These are phyloP conservation scores for Lucifuga dentata DNA, from an alignment of 2,113 vertebrate species.

Conservation along the genomic window DNA sequence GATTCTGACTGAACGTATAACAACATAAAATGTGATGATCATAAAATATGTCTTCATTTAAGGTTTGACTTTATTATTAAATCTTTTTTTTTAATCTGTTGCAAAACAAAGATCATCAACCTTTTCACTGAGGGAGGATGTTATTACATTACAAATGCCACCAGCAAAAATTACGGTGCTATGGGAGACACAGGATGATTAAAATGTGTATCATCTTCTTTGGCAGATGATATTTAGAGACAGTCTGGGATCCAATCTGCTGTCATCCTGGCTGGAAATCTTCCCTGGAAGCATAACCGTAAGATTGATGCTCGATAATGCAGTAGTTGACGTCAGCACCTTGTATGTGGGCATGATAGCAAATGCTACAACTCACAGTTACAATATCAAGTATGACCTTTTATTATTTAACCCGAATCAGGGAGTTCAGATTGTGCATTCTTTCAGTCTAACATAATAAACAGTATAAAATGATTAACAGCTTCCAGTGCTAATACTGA, in stretches of 20 bases:
- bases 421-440: constrained; percentile 1
- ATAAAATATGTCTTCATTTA: too few species aligned
- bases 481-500: too few species aligned
- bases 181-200: constrained; percentile 39
- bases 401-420: neutral
- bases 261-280: constrained; percentile 32
- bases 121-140: constrained; percentile 43
- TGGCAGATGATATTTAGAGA: constrained; percentile 58
- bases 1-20: too few species aligned
- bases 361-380: constrained; percentile 28
- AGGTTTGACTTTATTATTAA: too few species aligned
- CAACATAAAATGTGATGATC: too few species aligned
- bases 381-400: constrained; percentile 19
- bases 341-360: constrained; percentile 45
- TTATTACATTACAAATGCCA: constrained; percentile 31
- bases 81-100: neutral
- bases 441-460: constrained; percentile 30
- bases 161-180: constrained; percentile 16
- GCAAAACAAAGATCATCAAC: constrained; percentile 32
- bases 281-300: constrained; percentile 16
- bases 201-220: constrained; percentile 46
- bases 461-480: constrained; percentile 1
- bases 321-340: constrained; percentile 60
- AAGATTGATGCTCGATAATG: constrained; percentile 26
- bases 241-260: constrained; percentile 33